A percentile compares a stretch with the other conserved stretches of the same genome.
phyloP scores from a whole-genome alignment of 2,888 invertebrate genomes.

The Thereva unica region DNA sequence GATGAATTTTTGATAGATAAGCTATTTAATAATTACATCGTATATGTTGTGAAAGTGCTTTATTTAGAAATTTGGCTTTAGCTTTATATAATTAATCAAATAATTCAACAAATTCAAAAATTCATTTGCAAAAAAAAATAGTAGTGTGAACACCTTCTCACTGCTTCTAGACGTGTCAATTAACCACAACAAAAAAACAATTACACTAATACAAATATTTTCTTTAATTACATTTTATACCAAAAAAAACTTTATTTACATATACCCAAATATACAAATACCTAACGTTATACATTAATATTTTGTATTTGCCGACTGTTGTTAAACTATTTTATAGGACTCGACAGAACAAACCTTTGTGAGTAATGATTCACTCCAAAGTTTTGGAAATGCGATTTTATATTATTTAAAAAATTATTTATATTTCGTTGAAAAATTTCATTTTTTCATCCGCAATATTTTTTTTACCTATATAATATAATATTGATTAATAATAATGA shows the following conservation, averaged over 20 bases:
- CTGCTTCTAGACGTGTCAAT: conserved; percentile 29
- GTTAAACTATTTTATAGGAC: conserved; percentile 55
- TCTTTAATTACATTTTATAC: conserved; percentile 15
- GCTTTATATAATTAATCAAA: too few relatives aligned
- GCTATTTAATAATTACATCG: too few relatives aligned
- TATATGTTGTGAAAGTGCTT: too few relatives aligned
- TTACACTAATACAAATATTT: conserved; percentile 6
- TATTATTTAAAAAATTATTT: conserved; percentile 27
- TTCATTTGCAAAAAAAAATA: background rate
- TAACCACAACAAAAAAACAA: conserved; percentile 10
- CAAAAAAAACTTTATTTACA: conserved; percentile 1
- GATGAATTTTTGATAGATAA: too few relatives aligned
- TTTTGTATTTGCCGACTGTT: conserved; percentile 54
- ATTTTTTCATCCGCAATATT: conserved; percentile 31
- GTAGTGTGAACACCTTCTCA: conserved; percentile 33
- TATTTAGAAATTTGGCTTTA: too few relatives aligned
- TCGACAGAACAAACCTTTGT: conserved; percentile 60
- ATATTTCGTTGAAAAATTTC: conserved; percentile 14
- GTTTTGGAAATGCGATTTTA: conserved; percentile 38
- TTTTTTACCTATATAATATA: conserved; percentile 8
- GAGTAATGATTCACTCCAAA: conserved; percentile 56
- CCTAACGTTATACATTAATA: conserved; percentile 31
- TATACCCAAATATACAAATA: conserved; percentile 14
- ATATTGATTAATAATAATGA: background rate
- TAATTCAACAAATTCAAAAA: too few relatives aligned